phyloP scores from a whole-genome alignment of 2,888 invertebrate species.

The Trichogramma dendrolimi region DNA sequence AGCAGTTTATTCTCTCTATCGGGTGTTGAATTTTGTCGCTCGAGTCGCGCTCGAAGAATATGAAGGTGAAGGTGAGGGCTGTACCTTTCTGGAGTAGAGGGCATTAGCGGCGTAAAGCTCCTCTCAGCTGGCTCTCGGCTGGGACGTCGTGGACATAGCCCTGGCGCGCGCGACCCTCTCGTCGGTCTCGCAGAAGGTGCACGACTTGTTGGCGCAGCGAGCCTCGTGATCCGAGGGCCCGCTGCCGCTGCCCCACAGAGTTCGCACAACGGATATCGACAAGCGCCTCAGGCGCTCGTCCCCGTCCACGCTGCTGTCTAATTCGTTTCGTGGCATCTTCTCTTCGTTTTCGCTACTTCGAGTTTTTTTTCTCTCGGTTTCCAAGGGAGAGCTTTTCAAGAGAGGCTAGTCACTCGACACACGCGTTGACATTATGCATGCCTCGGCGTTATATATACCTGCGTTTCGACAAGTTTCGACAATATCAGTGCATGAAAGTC shows the following conservation, averaged over 20 bases:
- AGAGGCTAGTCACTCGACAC: too few species aligned
- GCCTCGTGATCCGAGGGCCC: constrained; percentile 15
- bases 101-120: constrained; percentile 18
- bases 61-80: too few species aligned
- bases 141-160: background rate
- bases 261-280: constrained; percentile 26
- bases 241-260: constrained; percentile 26
- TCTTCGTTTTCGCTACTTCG: background rate
- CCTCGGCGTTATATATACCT: too few species aligned
- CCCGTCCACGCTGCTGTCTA: constrained; percentile 23
- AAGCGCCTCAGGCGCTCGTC: constrained; percentile 23
- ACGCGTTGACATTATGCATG: too few species aligned
- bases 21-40: too few species aligned
- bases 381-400: too few species aligned
- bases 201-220: constrained; percentile 12
- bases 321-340: constrained; percentile 24
- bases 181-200: constrained; percentile 20
- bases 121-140: constrained; percentile 18
- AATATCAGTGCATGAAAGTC: too few species aligned
- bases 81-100: constrained; percentile 16
- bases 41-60: too few species aligned
- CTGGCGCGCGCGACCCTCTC: constrained; percentile 12
- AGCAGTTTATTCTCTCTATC: too few species aligned
- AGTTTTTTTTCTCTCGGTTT: background rate
- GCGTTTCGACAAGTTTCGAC: too few species aligned